Base-by-base conservation (phyloP, 1,140 invertebrate genomes). In the Chironomus tepperi region DNA sequence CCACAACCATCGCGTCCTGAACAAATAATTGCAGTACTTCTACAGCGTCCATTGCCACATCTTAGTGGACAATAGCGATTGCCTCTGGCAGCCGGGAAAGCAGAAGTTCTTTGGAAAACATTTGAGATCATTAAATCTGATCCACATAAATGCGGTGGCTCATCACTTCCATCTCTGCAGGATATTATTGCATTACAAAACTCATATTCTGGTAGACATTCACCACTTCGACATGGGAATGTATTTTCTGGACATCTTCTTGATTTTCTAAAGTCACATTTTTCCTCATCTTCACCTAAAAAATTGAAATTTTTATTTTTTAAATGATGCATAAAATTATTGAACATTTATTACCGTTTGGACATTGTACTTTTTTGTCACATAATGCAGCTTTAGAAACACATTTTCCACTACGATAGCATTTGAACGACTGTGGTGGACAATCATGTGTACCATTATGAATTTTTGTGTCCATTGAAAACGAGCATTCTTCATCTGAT, bases 101-200 rank as follows among this genome's bases (percentile, higher is more conserved):
- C 80, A 21, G 81, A 76, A 0, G 82, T 76, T 24, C 80, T 78
- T 77, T 80, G 77, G 65, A 82, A 82, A 16, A 81, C 77, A 74
- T 78, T 81, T 73, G 81, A 80, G 74, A 81, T 76, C 72, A 79
- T 77, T 18, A 80, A 82, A 1, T 83, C 81, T 0, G 85, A 84
- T 75, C 84, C 82, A 79, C 93, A 96, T 1, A 92, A 85, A 78
- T 88, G 87, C 2, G 88, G 86, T 0, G 90, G 90, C 83, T 95
- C 93, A 80, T 96, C 94, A 77, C 91, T 93, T 8, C 88, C 92
- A 83, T 96, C 94, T 75, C 88, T 87, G 81, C 93, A 95, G 70
- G 91, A 89, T 10, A 93, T 86, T 67, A 95, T 90, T 0, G 93
- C 92, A 82, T 96, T 96, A 82, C 94, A 96, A 83, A 95, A 95